phyloP scores from a whole-genome alignment of 2,113 vertebrate genomes.

The Gavia stellata region DNA sequence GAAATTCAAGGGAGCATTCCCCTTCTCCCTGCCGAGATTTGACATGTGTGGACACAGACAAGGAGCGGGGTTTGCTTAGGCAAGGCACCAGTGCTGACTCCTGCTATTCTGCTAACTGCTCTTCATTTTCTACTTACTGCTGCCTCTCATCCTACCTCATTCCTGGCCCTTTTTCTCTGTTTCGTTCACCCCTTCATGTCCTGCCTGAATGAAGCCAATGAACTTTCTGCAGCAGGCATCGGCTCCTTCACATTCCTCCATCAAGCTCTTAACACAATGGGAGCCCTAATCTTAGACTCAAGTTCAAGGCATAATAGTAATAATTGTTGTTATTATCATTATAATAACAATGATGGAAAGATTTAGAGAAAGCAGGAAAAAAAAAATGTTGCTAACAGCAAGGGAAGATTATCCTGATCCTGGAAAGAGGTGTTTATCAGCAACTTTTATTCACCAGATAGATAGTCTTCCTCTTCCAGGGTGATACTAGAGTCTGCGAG shows the following conservation, averaged over 20 bases:
- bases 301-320: slow-evolving; percentile 12
- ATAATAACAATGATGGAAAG: slow-evolving; percentile 50
- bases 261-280: neutral
- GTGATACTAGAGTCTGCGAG: neutral
- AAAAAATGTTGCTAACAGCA: slow-evolving; percentile 24
- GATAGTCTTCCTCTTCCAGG: neutral
- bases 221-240: neutral
- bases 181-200: slow-evolving; percentile 8
- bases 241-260: neutral
- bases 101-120: slow-evolving; percentile 47
- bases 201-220: neutral
- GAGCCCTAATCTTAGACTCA: slow-evolving; percentile 7
- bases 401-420: slow-evolving; percentile 40
- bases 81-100: slow-evolving; percentile 49
- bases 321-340: slow-evolving; percentile 45
- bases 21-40: slow-evolving; percentile 34
- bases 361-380: slow-evolving; percentile 8
- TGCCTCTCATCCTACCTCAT: slow-evolving; percentile 38
- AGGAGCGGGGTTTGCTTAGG: slow-evolving; percentile 51
- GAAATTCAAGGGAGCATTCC: slow-evolving; percentile 16
- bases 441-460: neutral
- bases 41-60: slow-evolving; percentile 55
- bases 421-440: slow-evolving; percentile 49
- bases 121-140: neutral
- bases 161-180: slow-evolving; percentile 32